Evolutionary conservation across 2,888 invertebrate species (phyloP).

Genomic region (Chelonus formosanus): DNA sequence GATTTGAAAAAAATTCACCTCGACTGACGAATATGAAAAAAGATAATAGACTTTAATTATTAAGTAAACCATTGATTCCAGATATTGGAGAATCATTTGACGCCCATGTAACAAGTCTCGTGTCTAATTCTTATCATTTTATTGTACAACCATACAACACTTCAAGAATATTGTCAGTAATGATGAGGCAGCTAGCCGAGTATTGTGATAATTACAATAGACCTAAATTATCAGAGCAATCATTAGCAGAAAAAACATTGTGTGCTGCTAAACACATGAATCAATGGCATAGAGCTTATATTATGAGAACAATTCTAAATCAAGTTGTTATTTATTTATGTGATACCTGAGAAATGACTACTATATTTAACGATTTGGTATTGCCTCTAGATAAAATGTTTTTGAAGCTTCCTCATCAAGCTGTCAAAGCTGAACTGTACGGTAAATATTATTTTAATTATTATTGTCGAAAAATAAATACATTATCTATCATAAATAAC

Average conservation of each 20-base stretch:
- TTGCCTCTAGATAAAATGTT: slow-evolving; percentile 69
- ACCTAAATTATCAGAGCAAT: slow-evolving; percentile 63
- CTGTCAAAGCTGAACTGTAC: slow-evolving; percentile 72
- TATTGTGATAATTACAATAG: slow-evolving; percentile 69
- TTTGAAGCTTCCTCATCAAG: slow-evolving; percentile 72
- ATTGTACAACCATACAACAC: slow-evolving; percentile 66
- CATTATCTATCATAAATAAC: too few species aligned
- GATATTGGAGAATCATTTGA: slow-evolving; percentile 71
- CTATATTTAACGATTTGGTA: slow-evolving; percentile 68
- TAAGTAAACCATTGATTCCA: slow-evolving; percentile 65
- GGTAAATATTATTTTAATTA: slow-evolving; percentile 62
- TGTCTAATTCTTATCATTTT: slow-evolving; percentile 80
- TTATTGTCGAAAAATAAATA: background rate
- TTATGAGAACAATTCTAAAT: slow-evolving; percentile 68
- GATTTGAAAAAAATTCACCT: slow-evolving; percentile 39
- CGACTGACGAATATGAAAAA: too few species aligned
- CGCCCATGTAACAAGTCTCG: slow-evolving; percentile 74
- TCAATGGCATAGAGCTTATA: slow-evolving; percentile 66
- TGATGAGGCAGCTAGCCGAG: slow-evolving; percentile 75
- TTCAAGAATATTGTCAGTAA: slow-evolving; percentile 1
- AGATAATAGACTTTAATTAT: slow-evolving; percentile 25
- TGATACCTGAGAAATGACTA: slow-evolving; percentile 73
- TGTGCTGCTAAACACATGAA: slow-evolving; percentile 76
- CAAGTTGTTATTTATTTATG: slow-evolving; percentile 72
- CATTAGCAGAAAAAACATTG: slow-evolving; percentile 69